Evolutionary conservation across 2,113 vertebrate species (phyloP).

Genomic region (Indri indri): DNA sequence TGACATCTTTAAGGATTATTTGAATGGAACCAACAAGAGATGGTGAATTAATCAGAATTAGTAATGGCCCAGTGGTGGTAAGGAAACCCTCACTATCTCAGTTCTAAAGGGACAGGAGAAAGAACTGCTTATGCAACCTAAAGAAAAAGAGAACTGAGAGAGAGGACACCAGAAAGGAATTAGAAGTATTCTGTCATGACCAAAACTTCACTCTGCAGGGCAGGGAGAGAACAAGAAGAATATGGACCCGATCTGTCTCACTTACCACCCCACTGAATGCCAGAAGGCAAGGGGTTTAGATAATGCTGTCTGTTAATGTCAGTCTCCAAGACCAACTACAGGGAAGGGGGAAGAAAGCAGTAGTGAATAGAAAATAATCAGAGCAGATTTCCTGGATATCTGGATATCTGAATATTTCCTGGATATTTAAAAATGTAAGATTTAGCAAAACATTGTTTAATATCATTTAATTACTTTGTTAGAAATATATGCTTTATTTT

Average conservation of each 20-base stretch:
- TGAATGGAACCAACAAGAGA: background rate
- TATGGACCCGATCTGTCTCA: background rate
- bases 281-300: background rate
- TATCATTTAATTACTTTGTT: background rate
- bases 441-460: background rate
- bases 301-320: background rate
- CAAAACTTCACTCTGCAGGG: too few species aligned
- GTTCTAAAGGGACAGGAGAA: background rate
- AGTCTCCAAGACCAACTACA: background rate
- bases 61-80: background rate
- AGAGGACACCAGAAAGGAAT: background rate
- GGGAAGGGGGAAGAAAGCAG: background rate
- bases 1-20: background rate
- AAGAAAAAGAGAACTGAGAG: background rate
- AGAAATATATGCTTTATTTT: background rate
- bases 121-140: background rate
- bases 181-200: background rate
- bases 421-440: background rate
- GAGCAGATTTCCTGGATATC: background rate
- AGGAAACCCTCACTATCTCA: too few species aligned
- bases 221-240: background rate
- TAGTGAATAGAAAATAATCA: background rate
- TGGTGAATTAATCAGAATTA: background rate
- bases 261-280: background rate
- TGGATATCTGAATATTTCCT: too few species aligned